Evolutionary conservation across 2,113 vertebrate species (phyloP), one percentile per base, ranked within the genome.

Genomic region (Merops nubicus): DNA sequence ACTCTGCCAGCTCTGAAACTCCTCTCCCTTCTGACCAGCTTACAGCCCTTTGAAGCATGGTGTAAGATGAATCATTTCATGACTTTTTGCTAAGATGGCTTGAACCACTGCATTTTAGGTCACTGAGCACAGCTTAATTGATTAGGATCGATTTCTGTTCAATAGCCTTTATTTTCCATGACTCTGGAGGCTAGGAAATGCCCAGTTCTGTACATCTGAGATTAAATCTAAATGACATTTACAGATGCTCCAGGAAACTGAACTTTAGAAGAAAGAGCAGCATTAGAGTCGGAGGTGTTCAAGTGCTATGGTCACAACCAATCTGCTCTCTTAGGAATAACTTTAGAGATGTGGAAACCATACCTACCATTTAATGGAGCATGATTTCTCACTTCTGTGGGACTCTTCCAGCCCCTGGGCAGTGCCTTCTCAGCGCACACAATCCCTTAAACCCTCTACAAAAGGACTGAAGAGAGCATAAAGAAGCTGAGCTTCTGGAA

Each of bases 71-170:
- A 26, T 51, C 5, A 65, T 54, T 82, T 28, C 34, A 67, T 22
- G 4, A 70, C 25, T 85, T 82, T 76, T 80, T 21, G 10, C 63
- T 88, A 76, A 90, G n/a, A 76, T 80, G 67, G 83, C 82, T 94
- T 83, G 75, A 85, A 68, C 81, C 7, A 12, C 53, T 70, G 50
- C 75, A 50, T 88, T 97, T 90, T 67, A 90, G 85, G 91, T 94
- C 93, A 90, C 63, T 74, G 63, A 93, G 90, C 85, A 85, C 38
- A 80, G 75, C 38, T 76, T 76, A 69, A 90, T 83, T 94, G 85
- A 85, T 95, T 63, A 76, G 63, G 54, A 96, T 85, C 64, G 43
- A 88, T 91, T 96, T 94, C 70, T 90, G 33, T 83, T 91, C 93
- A 88, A 77, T 28, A 89, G 82, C 20, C 50, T 84, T 91, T 85